Evolutionary conservation across 2,797 vertebrate species (phyloP), one percentile per base, ranked within the genome.

Genomic region (Odontamblyopus lacepedii): DNA sequence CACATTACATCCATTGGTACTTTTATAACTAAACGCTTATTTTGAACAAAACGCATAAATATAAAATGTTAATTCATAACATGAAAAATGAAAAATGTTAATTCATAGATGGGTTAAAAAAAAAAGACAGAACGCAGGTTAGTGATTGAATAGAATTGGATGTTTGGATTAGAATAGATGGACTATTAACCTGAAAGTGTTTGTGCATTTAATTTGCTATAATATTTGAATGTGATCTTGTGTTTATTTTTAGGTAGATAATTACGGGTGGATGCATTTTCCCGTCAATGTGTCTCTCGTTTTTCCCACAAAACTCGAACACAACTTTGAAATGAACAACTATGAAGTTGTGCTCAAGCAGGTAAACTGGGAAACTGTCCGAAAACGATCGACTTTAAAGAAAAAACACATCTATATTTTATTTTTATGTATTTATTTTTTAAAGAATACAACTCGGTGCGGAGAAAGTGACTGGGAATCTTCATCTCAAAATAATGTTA

Each of bases 381-480:
- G 4, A 44, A 32, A 6, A 35, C 2, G 11, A 35, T 27, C 16
- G 19, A 57, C 56, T 57, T 57, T 3, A 9, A 57, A 57, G 11
- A 18, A 18, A 30, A 5, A 27, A 23, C 5, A 57, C 19, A 64
- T 76, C 15, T 59, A 18, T 50, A 38, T 78, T 26, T 76, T 9
- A 56, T 74, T 70, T 85, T 78, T 29, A 71, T 13, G 62, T 75
- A 70, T 86, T 69, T 7, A 29, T 13, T 63, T 75, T 73, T 86
- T 70, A 6, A 35, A 92, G 92, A 88, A 88, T 66, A 79, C 80
- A 82, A 87, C 83, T 19, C 55, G 50, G 9, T 93, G 92, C 83
- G 70, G 4, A 63, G 2, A 0, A 1, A 2, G 16, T 2, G 26
- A 55, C 18, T 18, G 11, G 19, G 18, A 53, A 19, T 4, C 2